Evolutionary conservation across 2,797 vertebrate species (phyloP).

Genomic region (Cirrhinus molitorella): DNA sequence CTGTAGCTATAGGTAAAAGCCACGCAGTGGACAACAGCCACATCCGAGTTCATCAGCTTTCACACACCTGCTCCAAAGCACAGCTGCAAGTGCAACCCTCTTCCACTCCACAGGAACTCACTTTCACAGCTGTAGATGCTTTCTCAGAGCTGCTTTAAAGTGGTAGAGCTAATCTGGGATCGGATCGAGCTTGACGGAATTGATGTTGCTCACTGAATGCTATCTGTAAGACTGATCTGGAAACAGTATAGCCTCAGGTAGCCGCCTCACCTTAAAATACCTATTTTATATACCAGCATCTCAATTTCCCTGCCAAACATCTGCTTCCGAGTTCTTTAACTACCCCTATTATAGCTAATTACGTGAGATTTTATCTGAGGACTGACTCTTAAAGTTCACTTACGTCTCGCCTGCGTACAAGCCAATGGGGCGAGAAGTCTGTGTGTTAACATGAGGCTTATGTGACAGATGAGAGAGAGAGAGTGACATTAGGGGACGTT

Average conservation of each 20-base stretch:
- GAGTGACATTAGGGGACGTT: constrained; percentile 62
- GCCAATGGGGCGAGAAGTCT: constrained; percentile 30
- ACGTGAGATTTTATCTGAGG: constrained; percentile 48
- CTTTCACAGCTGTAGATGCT: constrained; percentile 49
- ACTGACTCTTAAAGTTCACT: constrained; percentile 56
- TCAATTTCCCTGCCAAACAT: constrained; percentile 56
- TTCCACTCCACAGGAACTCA: constrained; percentile 43
- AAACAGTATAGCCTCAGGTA: constrained; percentile 50
- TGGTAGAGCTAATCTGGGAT: constrained; percentile 15
- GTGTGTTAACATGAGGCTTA: constrained; percentile 49
- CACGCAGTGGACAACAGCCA: constrained; percentile 60
- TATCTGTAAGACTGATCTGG: constrained; percentile 38
- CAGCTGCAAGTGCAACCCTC: constrained; percentile 52
- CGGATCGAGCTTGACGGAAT: constrained; percentile 19
- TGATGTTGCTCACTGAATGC: constrained; percentile 26
- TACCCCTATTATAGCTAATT: constrained; percentile 51
- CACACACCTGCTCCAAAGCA: constrained; percentile 62
- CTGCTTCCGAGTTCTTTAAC: constrained; percentile 33
- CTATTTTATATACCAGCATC: constrained; percentile 29
- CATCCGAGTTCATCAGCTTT: constrained; percentile 53
- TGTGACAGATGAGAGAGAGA: constrained; percentile 73
- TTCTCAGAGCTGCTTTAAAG: constrained; percentile 39
- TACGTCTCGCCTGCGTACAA: neutral
- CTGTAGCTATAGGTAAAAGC: constrained; percentile 54
- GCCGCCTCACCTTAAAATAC: constrained; percentile 37